These are phyloP conservation scores for Tetanocera ferruginea DNA, from an alignment of 2,888 invertebrate species.

Conservation along the genomic window DNA sequence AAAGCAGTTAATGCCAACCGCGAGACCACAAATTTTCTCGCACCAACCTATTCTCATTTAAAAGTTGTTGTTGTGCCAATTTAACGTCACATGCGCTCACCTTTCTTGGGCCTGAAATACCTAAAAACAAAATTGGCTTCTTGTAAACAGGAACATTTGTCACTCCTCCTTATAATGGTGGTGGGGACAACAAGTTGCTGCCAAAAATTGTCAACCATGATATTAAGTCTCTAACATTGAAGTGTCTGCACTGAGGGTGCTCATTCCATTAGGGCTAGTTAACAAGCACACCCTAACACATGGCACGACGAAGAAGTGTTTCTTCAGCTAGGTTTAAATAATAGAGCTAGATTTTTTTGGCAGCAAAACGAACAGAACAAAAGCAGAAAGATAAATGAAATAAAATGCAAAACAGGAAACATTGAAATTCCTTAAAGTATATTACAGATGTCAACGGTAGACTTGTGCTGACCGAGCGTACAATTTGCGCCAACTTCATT, in stretches of 20 bases:
- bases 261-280: background rate
- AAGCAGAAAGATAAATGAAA: background rate
- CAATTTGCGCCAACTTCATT: constrained; percentile 28
- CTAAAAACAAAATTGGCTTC: too few relatives aligned
- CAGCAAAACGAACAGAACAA: constrained; percentile 49
- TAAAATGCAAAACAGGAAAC: constrained; percentile 13
- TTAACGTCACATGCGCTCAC: too few relatives aligned
- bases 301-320: constrained; percentile 16
- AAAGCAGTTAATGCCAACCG: too few relatives aligned
- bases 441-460: constrained; percentile 8
- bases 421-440: constrained; percentile 2
- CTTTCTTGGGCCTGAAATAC: too few relatives aligned
- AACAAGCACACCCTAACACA: background rate
- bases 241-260: too few relatives aligned
- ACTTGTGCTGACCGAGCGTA: background rate
- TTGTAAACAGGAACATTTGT: background rate
- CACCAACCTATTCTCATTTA: too few relatives aligned
- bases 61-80: too few relatives aligned
- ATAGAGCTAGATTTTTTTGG: constrained; percentile 63
- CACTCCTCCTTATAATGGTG: background rate
- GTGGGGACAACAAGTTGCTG: too few relatives aligned
- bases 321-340: constrained; percentile 59
- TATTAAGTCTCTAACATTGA: too few relatives aligned
- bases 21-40: too few relatives aligned
- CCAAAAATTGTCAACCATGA: too few relatives aligned